Evolutionary conservation across 1,140 invertebrate species (phyloP), one percentile per base, ranked within the genome.

Genomic region (Ephestia elutella): DNA sequence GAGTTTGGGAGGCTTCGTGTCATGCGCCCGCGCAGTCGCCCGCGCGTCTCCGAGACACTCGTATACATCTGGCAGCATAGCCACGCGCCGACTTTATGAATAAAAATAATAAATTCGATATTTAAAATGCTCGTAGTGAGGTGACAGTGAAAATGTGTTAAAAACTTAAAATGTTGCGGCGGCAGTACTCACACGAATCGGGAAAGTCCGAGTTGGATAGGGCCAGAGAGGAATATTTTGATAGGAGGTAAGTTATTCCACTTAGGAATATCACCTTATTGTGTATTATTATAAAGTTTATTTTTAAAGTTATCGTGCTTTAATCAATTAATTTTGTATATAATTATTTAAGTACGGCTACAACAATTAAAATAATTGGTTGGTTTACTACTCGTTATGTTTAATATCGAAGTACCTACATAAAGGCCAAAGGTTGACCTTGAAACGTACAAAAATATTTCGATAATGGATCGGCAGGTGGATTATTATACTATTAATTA

Each of bases 171-270:
- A 86, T 84, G 82, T 72, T 87, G 57, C 69, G 78, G 28, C 70
- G 84, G 50, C 84, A 87, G 54, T 84, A 79, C 57, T 87, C 84
- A 7, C 80, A 82, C 38, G 84, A 87, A 48, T 82, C 84, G 19
- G 84, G 84, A 10, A 87, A 78, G 63, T 66, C 80, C 2, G 80
- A 75, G 38, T 68, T 82, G 49, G 61, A 66, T 30, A 73, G 63
- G 28, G 79, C 75, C 5, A 68, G 65, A 56, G 76, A 86, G 59
- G 79, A 80, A 64, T 84, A 77, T 71, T 80, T 79, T 21, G 77
- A 78, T 64, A 66, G 81, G 21, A 78, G 84, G 84, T 87, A 80
- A 21, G 18, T 44, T 15, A 2, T 1, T 3, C 2, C 21, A 17
- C 7, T 44, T 15, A 15, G n/a, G 38, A 44, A 44, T 44, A 44